These are phyloP conservation scores for Staurois parvus DNA, from an alignment of 2,797 vertebrate species.

Conservation along the genomic window DNA sequence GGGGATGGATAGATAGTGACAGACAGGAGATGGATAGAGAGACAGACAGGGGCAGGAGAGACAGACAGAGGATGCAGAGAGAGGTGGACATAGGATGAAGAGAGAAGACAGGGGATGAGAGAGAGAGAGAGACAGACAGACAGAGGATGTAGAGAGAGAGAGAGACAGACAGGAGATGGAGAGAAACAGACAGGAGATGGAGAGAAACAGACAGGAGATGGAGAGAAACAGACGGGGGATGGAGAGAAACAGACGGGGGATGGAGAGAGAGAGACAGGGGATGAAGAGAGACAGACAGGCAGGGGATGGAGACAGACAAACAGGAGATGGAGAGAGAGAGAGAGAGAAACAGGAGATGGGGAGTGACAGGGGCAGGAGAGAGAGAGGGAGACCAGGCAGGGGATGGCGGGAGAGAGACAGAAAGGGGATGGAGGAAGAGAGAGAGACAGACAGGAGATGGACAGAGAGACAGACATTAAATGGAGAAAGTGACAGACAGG, in stretches of 20 bases:
- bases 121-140: neutral
- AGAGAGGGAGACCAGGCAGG: neutral
- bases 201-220: too few relatives aligned
- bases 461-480: neutral
- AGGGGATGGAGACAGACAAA: neutral
- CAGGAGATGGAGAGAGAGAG: neutral
- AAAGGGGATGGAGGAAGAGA: neutral
- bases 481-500: neutral
- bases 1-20: too few relatives aligned
- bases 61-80: neutral
- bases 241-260: neutral
- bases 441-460: neutral
- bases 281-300: neutral
- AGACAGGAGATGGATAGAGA: too few relatives aligned
- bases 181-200: too few relatives aligned
- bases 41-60: neutral
- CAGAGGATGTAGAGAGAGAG: neutral
- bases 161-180: too few relatives aligned
- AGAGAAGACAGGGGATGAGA: neutral
- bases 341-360: neutral
- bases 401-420: neutral
- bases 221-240: too few relatives aligned
- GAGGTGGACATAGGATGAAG: too few relatives aligned
- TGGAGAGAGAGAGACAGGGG: neutral
- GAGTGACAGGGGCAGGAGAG: neutral